Conservation (phyloP, 2,797 vertebrate genomes). For the Microctenopoma lineatum region DNA sequence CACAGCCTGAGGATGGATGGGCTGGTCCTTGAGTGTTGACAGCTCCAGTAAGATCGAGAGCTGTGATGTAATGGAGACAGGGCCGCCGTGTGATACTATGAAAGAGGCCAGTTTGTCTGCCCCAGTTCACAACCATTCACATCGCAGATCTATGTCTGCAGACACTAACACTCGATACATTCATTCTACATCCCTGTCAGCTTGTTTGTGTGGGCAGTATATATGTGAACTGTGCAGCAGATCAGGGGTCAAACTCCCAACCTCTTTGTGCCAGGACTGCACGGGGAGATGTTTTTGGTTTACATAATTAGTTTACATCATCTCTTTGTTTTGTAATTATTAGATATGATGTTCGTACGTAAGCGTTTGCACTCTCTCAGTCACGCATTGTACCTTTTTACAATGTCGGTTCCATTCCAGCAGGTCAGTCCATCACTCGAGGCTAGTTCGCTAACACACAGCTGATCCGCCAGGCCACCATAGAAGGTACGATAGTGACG, state of each 20-base stretch:
- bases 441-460: slow-evolving; percentile 86
- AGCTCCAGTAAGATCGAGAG: slow-evolving; percentile 64
- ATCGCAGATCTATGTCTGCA: slow-evolving; percentile 58
- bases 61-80: slow-evolving; percentile 73
- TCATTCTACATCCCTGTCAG: slow-evolving; percentile 39
- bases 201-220: slow-evolving; percentile 24
- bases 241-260: slow-evolving; percentile 23
- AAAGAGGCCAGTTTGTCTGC: slow-evolving; percentile 59
- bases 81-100: slow-evolving; percentile 58
- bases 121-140: slow-evolving; percentile 64
- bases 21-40: slow-evolving; percentile 75
- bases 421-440: slow-evolving; percentile 82
- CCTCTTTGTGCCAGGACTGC: neutral
- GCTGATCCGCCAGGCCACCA: slow-evolving; percentile 84
- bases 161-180: slow-evolving; percentile 44
- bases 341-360: neutral
- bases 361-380: neutral
- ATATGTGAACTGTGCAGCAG: slow-evolving; percentile 2
- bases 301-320: neutral
- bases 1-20: slow-evolving; percentile 70
- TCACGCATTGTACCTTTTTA: slow-evolving; percentile 80
- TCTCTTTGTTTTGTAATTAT: neutral
- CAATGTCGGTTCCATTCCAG: slow-evolving; percentile 87
- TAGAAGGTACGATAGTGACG: slow-evolving; percentile 85
- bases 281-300: neutral